Conservation (phyloP, 2,888 invertebrate genomes). For the Chymomyza fuscimana region DNA sequence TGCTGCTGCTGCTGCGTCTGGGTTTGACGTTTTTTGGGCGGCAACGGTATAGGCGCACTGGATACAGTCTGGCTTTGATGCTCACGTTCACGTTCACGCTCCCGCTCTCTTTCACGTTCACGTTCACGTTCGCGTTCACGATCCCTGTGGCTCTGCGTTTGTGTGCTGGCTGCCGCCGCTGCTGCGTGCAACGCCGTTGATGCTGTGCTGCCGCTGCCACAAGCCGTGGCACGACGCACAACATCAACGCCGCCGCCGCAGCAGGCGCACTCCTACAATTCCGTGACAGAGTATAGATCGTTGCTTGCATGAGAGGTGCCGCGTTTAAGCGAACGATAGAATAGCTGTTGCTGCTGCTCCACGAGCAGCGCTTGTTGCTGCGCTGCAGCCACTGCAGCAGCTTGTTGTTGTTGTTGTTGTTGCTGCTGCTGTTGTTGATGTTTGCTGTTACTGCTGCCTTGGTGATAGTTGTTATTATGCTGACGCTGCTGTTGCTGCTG, state of each 20-base stretch:
- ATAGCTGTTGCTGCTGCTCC: slow-evolving; percentile 72
- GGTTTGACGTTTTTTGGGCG: slow-evolving; percentile 66
- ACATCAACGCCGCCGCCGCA: slow-evolving; percentile 80
- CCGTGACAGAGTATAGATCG: slow-evolving; percentile 88
- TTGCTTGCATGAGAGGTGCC: slow-evolving; percentile 54
- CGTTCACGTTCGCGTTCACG: not conserved
- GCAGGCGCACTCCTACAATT: slow-evolving; percentile 82
- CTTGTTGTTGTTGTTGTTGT: slow-evolving; percentile 43
- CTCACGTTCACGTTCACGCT: not conserved
- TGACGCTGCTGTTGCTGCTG: slow-evolving; percentile 54
- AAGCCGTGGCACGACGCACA: slow-evolving; percentile 75
- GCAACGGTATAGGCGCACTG: slow-evolving; percentile 62
- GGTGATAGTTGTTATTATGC: slow-evolving; percentile 44
- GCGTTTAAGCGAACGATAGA: slow-evolving; percentile 81
- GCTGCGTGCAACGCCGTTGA: slow-evolving; percentile 72
- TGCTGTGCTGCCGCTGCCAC: slow-evolving; percentile 67
- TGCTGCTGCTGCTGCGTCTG: slow-evolving; percentile 36
- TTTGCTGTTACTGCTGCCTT: slow-evolving; percentile 36
- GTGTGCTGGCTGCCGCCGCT: slow-evolving; percentile 36
- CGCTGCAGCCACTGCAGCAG: slow-evolving; percentile 60
- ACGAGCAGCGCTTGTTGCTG: slow-evolving; percentile 55
- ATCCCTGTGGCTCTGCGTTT: slow-evolving; percentile 14
- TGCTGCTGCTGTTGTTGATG: slow-evolving; percentile 61
- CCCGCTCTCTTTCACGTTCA: not conserved
- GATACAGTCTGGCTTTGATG: not conserved